These are phyloP conservation scores for Drosophila santomea DNA, from an alignment of 1,140 invertebrate species.

Conservation along the genomic window DNA sequence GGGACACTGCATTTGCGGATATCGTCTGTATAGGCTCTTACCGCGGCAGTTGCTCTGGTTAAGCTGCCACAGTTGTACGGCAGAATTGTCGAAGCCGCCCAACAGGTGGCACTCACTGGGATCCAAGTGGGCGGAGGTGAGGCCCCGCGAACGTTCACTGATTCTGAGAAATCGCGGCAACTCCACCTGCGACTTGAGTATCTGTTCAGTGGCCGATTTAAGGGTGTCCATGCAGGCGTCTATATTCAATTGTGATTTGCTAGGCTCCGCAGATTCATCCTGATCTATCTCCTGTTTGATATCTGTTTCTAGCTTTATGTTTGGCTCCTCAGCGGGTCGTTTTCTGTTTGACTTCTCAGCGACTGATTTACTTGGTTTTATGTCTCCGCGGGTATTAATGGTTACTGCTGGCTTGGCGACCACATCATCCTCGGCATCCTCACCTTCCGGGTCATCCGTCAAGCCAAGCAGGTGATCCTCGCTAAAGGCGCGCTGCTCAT, in stretches of 20 bases:
- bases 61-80: conserved; percentile 79
- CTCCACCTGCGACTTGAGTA: conserved; percentile 65
- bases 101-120: conserved; percentile 73
- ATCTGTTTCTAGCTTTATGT: conserved; percentile 50
- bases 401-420: background rate
- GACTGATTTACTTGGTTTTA: conserved; percentile 40
- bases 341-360: conserved; percentile 46
- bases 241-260: conserved; percentile 37
- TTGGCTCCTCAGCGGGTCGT: conserved; percentile 59
- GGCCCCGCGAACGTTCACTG: conserved; percentile 63
- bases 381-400: conserved; percentile 19
- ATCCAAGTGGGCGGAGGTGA: conserved; percentile 68
- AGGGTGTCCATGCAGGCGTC: conserved; percentile 58
- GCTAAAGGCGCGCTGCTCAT: conserved; percentile 73
- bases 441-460: conserved; percentile 52
- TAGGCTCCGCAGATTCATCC: background rate
- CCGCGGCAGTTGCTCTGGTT: conserved; percentile 73
- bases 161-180: conserved; percentile 69
- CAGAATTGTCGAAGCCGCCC: conserved; percentile 77
- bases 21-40: conserved; percentile 66
- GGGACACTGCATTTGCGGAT: conserved; percentile 56
- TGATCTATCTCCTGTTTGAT: conserved; percentile 51
- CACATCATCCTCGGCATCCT: conserved; percentile 33
- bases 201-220: conserved; percentile 48
- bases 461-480: conserved; percentile 77